phyloP scores from a whole-genome alignment of 2,888 invertebrate species.

The Eristalis pertinax region DNA sequence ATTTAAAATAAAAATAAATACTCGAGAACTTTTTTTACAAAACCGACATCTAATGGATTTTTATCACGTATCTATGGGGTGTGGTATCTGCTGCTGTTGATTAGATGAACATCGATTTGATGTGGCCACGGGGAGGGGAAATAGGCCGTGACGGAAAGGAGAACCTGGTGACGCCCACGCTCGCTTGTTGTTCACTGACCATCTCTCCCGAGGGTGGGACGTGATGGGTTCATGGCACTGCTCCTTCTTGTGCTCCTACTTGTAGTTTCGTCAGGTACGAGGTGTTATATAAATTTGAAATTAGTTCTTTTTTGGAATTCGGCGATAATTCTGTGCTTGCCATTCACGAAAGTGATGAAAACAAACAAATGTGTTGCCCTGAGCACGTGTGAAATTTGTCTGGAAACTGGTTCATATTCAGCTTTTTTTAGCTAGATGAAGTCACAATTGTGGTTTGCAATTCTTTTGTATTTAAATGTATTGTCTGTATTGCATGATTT shows the following conservation, averaged over 20 bases:
- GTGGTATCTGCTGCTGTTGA: not conserved
- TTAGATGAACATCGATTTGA: not conserved
- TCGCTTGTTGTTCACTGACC: not conserved
- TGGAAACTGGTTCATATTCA: not conserved
- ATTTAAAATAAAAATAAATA: slow-evolving; percentile 35
- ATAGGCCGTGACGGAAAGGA: not conserved
- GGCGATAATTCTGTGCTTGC: not conserved
- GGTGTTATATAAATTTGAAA: not conserved
- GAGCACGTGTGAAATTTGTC: not conserved
- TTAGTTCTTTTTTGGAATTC: not conserved
- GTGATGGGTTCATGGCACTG: not conserved
- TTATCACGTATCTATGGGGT: not conserved
- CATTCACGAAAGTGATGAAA: not conserved
- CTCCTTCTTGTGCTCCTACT: not conserved
- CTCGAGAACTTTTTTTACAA: slow-evolving; percentile 53
- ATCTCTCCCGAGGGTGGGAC: not conserved
- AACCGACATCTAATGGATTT: not conserved
- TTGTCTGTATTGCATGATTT: not conserved
- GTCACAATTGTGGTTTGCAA: not conserved
- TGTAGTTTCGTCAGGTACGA: not conserved
- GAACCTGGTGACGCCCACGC: not conserved
- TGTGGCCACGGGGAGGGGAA: not conserved
- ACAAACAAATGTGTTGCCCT: not conserved
- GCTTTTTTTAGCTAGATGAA: not conserved
- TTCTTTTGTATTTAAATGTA: not conserved